Base-by-base conservation (phyloP, 2,113 vertebrate genomes). In the Callaeas wilsoni region DNA sequence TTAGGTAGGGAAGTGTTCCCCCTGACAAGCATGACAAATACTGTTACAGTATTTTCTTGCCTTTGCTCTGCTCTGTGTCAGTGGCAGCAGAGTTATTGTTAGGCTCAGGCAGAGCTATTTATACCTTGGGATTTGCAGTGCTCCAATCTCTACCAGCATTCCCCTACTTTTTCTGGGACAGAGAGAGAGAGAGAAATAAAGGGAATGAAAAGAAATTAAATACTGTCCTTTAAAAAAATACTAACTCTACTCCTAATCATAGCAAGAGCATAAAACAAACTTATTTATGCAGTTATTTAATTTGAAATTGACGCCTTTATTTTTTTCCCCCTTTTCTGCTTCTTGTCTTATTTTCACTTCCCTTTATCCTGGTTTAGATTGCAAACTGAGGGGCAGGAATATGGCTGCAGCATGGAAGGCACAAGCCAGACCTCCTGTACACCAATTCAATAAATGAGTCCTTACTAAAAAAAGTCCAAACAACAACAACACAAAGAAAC, bases 11-110 rank as follows among this genome's bases (percentile, higher is more conserved):
- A 90, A 85, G 30, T 94, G 81, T 88, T 95, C 88, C 64, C 35
- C 17, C 53, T 92, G 90, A 94, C 87, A 95, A 80, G 80, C 69
- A 85, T 97, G 92, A 92, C 79, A 95, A 92, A 94, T 80, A 26
- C 70, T 88, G 84, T 86, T 84, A 84, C 49, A 74, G 30, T 79
- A 65, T 74, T 94, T 96, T 92, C 76, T 93, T 93, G 52, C 68
- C 35, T 94, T 53, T 84, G 60, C 59, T 93, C 50, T 71, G 13
- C 37, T 93, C 42, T 84, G 29, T 92, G 70, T 53, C 68, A 83
- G 56, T 77, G 74, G 70, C 89, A 88, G 62, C 75, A 67, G 79
- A 94, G 56, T 80, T 93, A 84, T 78, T 87, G 82, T 96, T 89
- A 90, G 60, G 26, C 81, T 82, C 49, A 76, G 57, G 50, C 68